These are phyloP conservation scores for Propithecus coquereli DNA, from an alignment of 2,113 vertebrate genomes.

Conservation along the genomic window DNA sequence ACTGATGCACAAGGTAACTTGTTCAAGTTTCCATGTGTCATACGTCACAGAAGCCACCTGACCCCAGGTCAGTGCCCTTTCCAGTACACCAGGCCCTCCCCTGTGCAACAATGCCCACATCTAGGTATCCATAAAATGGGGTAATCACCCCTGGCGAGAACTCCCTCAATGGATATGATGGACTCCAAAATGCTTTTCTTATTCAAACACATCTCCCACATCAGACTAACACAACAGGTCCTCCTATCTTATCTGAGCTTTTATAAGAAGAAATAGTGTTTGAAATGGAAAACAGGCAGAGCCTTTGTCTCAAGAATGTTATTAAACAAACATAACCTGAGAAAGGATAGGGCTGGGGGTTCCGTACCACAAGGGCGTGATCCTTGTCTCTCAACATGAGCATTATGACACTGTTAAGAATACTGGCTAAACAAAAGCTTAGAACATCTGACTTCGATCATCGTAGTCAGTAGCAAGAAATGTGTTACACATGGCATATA, in stretches of 20 bases:
- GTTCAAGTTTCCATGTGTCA: not conserved
- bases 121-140: not conserved
- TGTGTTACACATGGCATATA: not conserved
- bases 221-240: not conserved
- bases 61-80: not conserved
- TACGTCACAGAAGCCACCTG: not conserved
- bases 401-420: conserved; percentile 38
- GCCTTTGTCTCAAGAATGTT: conserved; percentile 46
- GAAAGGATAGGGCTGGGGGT: conserved; percentile 20
- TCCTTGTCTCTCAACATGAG: conserved; percentile 56
- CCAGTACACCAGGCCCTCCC: not conserved
- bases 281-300: conserved; percentile 58
- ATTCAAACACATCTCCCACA: conserved; percentile 24
- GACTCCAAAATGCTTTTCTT: not conserved
- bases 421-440: not conserved
- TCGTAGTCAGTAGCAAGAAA: conserved; percentile 60
- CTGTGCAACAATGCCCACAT: not conserved
- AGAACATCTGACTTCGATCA: conserved; percentile 67
- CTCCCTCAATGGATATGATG: not conserved
- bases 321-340: conserved; percentile 59
- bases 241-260: conserved; percentile 20
- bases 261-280: conserved; percentile 62
- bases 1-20: not conserved
- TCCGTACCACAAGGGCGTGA: conserved; percentile 20
- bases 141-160: not conserved